These are phyloP conservation scores for Dicyrtoma fusca DNA, from an alignment of 2,888 invertebrate species.

Conservation along the genomic window DNA sequence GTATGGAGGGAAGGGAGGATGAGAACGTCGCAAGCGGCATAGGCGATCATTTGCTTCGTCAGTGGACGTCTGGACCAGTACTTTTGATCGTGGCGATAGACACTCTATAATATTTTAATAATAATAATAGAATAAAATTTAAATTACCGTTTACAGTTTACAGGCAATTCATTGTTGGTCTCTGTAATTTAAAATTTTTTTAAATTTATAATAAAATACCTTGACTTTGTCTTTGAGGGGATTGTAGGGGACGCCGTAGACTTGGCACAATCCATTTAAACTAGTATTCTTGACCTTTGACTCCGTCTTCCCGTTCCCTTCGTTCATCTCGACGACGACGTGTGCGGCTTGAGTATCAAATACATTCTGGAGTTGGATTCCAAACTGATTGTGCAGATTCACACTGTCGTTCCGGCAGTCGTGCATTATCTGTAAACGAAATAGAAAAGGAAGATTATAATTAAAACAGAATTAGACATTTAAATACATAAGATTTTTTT, in stretches of 20 bases:
- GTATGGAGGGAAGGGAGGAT: slow-evolving; percentile 73
- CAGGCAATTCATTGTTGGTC: too few relatives aligned
- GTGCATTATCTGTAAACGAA: slow-evolving; percentile 72
- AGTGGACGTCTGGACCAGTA: slow-evolving; percentile 85
- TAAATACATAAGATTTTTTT: too few relatives aligned
- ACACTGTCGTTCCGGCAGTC: slow-evolving; percentile 91
- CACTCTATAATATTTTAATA: slow-evolving; percentile 76
- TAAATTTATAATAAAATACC: too few relatives aligned
- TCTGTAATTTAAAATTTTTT: too few relatives aligned
- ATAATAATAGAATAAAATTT: too few relatives aligned
- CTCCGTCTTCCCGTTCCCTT: slow-evolving; percentile 84
- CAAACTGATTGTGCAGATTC: slow-evolving; percentile 83
- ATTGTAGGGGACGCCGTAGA: slow-evolving; percentile 84
- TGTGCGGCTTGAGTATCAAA: slow-evolving; percentile 94
- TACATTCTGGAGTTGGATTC: slow-evolving; percentile 78
- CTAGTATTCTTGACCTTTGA: slow-evolving; percentile 94
- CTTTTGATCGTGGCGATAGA: slow-evolving; percentile 80
- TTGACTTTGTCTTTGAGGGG: slow-evolving; percentile 80
- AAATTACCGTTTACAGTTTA: too few relatives aligned
- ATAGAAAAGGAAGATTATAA: too few relatives aligned
- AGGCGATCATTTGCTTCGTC: slow-evolving; percentile 86
- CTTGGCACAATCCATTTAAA: slow-evolving; percentile 86
- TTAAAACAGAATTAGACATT: too few relatives aligned
- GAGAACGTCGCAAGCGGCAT: slow-evolving; percentile 86
- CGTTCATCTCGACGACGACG: slow-evolving; percentile 73